These are phyloP conservation scores for Siphlonurus alternatus DNA, from an alignment of 2,888 invertebrate species.

Conservation along the genomic window DNA sequence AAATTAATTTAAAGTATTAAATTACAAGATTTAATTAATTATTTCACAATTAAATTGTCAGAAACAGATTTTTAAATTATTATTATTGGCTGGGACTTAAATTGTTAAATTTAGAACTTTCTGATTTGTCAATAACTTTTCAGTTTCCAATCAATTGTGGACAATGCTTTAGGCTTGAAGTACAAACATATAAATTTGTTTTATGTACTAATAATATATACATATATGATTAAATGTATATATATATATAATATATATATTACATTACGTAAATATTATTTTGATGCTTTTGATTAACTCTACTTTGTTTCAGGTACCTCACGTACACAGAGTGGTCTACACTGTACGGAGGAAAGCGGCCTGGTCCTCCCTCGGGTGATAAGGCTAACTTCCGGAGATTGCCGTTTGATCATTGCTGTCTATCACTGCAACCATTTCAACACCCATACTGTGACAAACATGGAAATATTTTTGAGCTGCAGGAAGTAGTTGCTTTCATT, in stretches of 20 bases:
- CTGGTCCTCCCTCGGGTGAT: conserved; percentile 47
- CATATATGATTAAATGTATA: no score
- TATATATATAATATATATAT: no score
- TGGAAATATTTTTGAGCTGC: conserved; percentile 87
- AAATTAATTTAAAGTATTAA: no score
- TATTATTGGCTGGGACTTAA: no score
- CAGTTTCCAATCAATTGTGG: no score
- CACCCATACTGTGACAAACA: conserved; percentile 78
- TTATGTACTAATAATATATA: no score
- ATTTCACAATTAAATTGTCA: no score
- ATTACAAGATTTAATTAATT: no score
- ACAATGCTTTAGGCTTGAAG: no score
- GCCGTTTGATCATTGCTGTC: conserved; percentile 82
- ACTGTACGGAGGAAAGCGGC: conserved; percentile 73
- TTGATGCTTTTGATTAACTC: conserved; percentile 1
- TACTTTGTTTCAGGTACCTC: conserved; percentile 44
- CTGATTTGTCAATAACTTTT: no score
- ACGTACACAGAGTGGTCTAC: conserved; percentile 82
- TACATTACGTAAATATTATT: conserved; percentile 2
- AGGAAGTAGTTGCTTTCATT: conserved; percentile 68
- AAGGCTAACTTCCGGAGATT: conserved; percentile 75
- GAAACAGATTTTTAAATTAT: no score
- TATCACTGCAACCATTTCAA: conserved; percentile 82
- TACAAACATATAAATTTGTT: neutral
- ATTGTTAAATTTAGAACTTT: no score